phyloP scores from a whole-genome alignment of 2,888 invertebrate genomes.

The Gastrophysa polygoni region DNA sequence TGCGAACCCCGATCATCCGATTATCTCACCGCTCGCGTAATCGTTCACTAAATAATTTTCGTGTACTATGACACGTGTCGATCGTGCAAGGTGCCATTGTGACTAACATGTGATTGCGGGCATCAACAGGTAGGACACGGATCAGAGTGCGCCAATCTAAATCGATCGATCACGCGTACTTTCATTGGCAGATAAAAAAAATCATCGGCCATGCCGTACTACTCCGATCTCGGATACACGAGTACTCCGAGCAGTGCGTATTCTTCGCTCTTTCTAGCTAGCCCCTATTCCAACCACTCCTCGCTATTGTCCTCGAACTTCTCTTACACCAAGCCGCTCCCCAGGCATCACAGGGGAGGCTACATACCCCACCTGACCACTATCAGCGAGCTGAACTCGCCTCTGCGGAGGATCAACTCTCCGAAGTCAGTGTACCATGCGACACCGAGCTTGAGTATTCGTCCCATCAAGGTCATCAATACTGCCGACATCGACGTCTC shows the following conservation, averaged over 20 bases:
- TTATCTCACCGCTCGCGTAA: too few relatives aligned
- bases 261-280: conserved; percentile 60
- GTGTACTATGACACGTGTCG: too few relatives aligned
- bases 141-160: conserved; percentile 8
- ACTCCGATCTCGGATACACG: conserved; percentile 64
- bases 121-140: background rate
- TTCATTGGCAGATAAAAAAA: conserved; percentile 15
- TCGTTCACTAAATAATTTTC: too few relatives aligned
- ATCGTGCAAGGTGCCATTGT: background rate
- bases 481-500: conserved; percentile 88
- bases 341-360: conserved; percentile 56
- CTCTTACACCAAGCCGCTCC: conserved; percentile 45
- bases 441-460: conserved; percentile 60
- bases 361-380: conserved; percentile 78
- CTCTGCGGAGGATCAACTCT: conserved; percentile 61
- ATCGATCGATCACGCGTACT: conserved; percentile 34
- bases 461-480: conserved; percentile 79
- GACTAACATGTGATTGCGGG: background rate
- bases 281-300: conserved; percentile 64
- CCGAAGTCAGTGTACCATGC: conserved; percentile 61
- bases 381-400: conserved; percentile 67
- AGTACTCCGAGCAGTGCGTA: conserved; percentile 65
- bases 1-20: background rate
- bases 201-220: conserved; percentile 66
- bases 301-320: conserved; percentile 53